Evolutionary conservation across 2,113 vertebrate genomes (phyloP).

Genomic region (Excalfactoria chinensis): DNA sequence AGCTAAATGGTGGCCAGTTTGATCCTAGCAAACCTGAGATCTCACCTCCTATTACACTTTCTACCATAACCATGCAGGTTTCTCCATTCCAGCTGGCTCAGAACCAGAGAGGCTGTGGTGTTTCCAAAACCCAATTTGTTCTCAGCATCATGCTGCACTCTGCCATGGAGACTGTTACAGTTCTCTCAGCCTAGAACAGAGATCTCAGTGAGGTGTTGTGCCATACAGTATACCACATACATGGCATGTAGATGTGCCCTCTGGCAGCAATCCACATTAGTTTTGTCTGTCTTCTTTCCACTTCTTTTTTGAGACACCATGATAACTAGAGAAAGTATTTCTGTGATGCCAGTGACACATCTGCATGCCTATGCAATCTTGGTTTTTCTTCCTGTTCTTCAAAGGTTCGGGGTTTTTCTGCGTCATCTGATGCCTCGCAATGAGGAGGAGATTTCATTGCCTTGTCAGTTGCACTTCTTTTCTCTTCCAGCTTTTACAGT

Average conservation of each 20-base stretch:
- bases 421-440: neutral
- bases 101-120: neutral
- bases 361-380: conserved; percentile 6
- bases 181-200: neutral
- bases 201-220: neutral
- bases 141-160: neutral
- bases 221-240: accelerated
- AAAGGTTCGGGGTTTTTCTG: conserved; percentile 2
- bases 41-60: neutral
- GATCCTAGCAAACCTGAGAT: neutral
- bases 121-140: neutral
- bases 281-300: neutral
- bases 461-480: conserved; percentile 24
- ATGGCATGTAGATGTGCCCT: accelerated
- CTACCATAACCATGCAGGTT: neutral
- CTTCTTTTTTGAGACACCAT: neutral
- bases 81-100: accelerated
- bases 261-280: neutral
- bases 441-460: conserved; percentile 16
- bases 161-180: neutral
- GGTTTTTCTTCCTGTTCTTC: conserved; percentile 38
- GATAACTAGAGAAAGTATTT: neutral
- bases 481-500: conserved; percentile 9
- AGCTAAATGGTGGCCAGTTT: neutral
- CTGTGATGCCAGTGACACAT: conserved; percentile 18